A percentile compares a stretch with the other conserved stretches of the same genome.
phyloP scores from a whole-genome alignment of 2,113 vertebrate genomes.

The Nannospalax galili region DNA sequence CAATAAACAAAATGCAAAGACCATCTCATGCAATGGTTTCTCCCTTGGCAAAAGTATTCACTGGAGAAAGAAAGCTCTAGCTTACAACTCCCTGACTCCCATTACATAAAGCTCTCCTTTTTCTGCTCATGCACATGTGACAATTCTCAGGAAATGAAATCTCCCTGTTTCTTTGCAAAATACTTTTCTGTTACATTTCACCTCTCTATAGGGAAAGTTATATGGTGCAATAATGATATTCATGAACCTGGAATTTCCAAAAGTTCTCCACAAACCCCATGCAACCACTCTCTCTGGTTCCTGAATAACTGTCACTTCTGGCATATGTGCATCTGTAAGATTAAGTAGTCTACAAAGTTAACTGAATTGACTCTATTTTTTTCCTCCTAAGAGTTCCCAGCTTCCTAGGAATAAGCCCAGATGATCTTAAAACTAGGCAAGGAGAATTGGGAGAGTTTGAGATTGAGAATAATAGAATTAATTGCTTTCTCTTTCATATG shows the following conservation, averaged over 20 bases:
- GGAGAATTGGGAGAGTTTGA: not conserved
- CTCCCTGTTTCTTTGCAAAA: not conserved
- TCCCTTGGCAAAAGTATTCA: not conserved
- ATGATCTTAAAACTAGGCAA: constrained; percentile 41
- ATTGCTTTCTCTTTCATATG: not conserved
- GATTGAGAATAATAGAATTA: not conserved
- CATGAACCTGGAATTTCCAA: not conserved
- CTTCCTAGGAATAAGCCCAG: constrained; percentile 39
- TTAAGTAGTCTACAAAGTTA: constrained; percentile 23
- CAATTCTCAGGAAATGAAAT: not conserved
- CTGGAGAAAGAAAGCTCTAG: not conserved
- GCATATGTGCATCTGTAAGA: not conserved
- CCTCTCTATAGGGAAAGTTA: not conserved
- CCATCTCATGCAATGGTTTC: fast-evolving
- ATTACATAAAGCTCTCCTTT: not conserved
- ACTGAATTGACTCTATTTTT: not conserved
- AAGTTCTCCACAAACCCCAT: not conserved
- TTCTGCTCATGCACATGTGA: not conserved
- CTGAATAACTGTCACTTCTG: not conserved
- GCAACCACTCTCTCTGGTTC: not conserved
- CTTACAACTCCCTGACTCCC: fast-evolving
- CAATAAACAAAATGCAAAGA: not conserved
- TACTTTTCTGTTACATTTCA: not conserved
- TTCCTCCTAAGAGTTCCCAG: constrained; percentile 13
- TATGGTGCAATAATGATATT: not conserved